Conservation (phyloP, 2,113 vertebrate genomes). For the Charina bottae region DNA sequence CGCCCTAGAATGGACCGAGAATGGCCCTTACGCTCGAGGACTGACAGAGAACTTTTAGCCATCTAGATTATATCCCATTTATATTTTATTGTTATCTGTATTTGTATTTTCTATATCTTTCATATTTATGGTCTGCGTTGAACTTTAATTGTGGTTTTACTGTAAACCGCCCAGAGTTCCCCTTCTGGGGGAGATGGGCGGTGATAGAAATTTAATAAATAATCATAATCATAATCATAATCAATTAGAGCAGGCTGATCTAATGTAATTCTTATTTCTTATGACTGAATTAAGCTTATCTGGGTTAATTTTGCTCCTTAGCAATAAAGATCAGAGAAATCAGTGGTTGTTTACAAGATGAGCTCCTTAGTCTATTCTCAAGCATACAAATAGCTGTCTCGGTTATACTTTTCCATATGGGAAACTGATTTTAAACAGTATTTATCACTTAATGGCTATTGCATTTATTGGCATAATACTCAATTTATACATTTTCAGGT, state of each 20-base stretch:
- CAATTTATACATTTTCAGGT: background rate
- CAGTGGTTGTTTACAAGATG: background rate
- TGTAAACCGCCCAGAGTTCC: too few relatives aligned
- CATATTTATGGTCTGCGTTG: too few relatives aligned
- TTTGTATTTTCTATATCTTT: too few relatives aligned
- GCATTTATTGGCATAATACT: background rate
- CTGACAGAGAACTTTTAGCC: too few relatives aligned
- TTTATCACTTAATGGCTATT: background rate
- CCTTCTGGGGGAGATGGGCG: too few relatives aligned
- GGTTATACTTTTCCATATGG: background rate
- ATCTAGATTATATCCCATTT: too few relatives aligned
- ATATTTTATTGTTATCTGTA: too few relatives aligned
- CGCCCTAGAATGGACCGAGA: too few relatives aligned
- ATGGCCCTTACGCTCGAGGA: too few relatives aligned
- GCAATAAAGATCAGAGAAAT: background rate
- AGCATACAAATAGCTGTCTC: background rate
- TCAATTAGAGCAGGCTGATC: background rate
- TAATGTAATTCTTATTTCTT: background rate
- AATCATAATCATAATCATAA: too few relatives aligned
- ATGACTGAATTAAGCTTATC: background rate
- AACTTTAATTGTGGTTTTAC: too few relatives aligned
- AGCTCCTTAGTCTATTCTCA: background rate
- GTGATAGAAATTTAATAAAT: too few relatives aligned
- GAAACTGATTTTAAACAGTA: background rate
- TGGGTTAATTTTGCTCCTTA: background rate